Base-by-base conservation (phyloP, 92 coral and sea anemone species). In the Phenganax stokvisi region DNA sequence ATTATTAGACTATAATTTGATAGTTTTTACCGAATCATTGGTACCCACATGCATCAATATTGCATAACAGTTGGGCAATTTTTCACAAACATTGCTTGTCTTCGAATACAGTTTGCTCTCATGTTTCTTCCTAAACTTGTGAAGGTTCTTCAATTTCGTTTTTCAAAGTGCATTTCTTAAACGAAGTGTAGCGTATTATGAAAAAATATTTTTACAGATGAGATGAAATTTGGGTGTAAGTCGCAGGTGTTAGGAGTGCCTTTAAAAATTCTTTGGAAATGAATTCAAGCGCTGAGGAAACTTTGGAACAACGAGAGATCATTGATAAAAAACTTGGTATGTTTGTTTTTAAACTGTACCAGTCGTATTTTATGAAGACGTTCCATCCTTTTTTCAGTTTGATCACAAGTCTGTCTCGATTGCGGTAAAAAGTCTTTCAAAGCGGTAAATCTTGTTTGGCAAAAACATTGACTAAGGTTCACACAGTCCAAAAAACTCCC, bases 241-340 rank as follows among this genome's bases (percentile, higher is more conserved):
- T 69, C 31, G n/a, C 74, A 69, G 74, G 53, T 69, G 74, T 51
- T 6, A 59, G 81, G 81, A 76, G 81, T 76, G 81, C 25, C 71
- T 2, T 31, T 30, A 58, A 8, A 68, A 75, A 54, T 20, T 75
- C 20, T n/a, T 54, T 56, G 20, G 67, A 59, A 29, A 76, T 76
- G 81, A 76, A 76, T 76, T 76, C 81, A 17, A 76, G 56, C 54
- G 30, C 70, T 11, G 54, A 27, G 12, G 54, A 61, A 52, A 76
- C 52, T 7, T 1, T 20, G 8, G 81, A 76, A 6, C 17, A 76
- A 44, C 12, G 16, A 6, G 81, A 76, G 37, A 54, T 76, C 12
- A 76, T 76, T 44, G 81, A 76, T 25, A 76, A 76, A 76, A 70
- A 76, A 59, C 37, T 60, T 30, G 81, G 81, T 76, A 52, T 57